Evolutionary conservation across 2,888 invertebrate genomes (phyloP).

Genomic region (Andrena minutula): DNA sequence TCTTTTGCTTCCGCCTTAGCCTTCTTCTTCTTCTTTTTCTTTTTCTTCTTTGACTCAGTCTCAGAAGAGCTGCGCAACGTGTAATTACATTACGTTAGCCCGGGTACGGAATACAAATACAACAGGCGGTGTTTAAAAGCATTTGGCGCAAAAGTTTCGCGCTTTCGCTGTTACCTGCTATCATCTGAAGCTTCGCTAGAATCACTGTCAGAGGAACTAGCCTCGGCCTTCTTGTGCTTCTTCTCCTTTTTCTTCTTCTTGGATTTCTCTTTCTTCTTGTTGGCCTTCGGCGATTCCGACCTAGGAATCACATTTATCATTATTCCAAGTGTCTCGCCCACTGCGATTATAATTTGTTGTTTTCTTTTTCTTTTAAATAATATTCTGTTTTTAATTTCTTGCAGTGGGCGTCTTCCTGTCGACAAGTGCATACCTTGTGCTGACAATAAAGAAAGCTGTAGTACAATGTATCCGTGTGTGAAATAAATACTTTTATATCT

Average conservation of each 20-base stretch:
- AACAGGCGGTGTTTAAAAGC: background rate
- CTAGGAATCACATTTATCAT: slow-evolving; percentile 75
- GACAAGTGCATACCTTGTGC: slow-evolving; percentile 84
- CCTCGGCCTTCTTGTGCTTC: slow-evolving; percentile 82
- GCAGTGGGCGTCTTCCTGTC: slow-evolving; percentile 82
- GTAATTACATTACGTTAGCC: slow-evolving; percentile 30
- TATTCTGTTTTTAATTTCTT: slow-evolving; percentile 75
- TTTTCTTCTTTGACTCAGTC: slow-evolving; percentile 90
- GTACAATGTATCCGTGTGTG: slow-evolving; percentile 75
- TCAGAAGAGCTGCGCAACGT: slow-evolving; percentile 88
- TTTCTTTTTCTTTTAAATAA: slow-evolving; percentile 59
- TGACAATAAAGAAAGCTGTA: slow-evolving; percentile 80
- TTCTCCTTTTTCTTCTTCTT: slow-evolving; percentile 84
- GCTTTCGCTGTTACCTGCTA: slow-evolving; percentile 78
- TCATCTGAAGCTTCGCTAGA: slow-evolving; percentile 82
- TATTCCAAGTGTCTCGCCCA: slow-evolving; percentile 46
- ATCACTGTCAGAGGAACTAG: slow-evolving; percentile 81
- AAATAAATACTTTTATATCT: slow-evolving; percentile 70
- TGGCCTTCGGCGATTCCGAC: slow-evolving; percentile 83
- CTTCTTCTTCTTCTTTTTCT: slow-evolving; percentile 94
- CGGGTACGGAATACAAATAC: background rate
- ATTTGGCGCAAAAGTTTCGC: background rate
- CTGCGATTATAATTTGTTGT: slow-evolving; percentile 10
- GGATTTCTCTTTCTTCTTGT: slow-evolving; percentile 83
- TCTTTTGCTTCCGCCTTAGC: slow-evolving; percentile 87